Base-by-base conservation (phyloP, 2,888 invertebrate genomes). In the Dasypolia templi region DNA sequence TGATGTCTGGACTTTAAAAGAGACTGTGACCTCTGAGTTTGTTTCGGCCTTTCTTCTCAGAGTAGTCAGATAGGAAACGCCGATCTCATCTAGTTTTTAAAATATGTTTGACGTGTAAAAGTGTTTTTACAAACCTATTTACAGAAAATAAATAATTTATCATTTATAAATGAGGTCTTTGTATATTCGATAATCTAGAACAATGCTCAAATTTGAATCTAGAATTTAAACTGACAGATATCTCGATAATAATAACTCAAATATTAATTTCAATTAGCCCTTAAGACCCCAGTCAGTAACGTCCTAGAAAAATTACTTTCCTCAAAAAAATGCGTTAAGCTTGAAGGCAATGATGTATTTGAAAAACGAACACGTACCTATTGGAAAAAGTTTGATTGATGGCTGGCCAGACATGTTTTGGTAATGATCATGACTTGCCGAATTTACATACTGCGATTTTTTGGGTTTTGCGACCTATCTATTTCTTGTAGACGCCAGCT, bases 381-480 rank as follows among this genome's bases (percentile, higher is more conserved):
- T 62, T 68, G 35, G 55, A 62, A 69, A 77, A 69, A 69, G 7
- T 29, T 62, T 69, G 77, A 69, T 69, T 49, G 22, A 76, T 62
- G 32, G 26, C 46, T 77, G 0, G 39, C 32, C 67, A 12, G 58
- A 19, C 44, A 61, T 53, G 53, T 75, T 75, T 51, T 22, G 17
- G 14, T 67, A 75, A 51, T 42, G 55, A 61, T 67, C 75, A 39
- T 61, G 26, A 49, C n/a, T 75, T 46, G 44, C 9, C 39, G 17
- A 61, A 67, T 64, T n/a, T 64, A 17, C 46, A 46, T 42, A 55
- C 68, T 29, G 42, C 49, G 19, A 32, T 49, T 49, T 53, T 59
- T 22, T 1, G 53, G 32, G 55, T 67, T 49, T 75, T 61, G 39
- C 35, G 29, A 51, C 26, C 22, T 26, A 22, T 17, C 19, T 46